Conservation (phyloP, 2,888 invertebrate genomes). For the Pachycephus smyrnensis region DNA sequence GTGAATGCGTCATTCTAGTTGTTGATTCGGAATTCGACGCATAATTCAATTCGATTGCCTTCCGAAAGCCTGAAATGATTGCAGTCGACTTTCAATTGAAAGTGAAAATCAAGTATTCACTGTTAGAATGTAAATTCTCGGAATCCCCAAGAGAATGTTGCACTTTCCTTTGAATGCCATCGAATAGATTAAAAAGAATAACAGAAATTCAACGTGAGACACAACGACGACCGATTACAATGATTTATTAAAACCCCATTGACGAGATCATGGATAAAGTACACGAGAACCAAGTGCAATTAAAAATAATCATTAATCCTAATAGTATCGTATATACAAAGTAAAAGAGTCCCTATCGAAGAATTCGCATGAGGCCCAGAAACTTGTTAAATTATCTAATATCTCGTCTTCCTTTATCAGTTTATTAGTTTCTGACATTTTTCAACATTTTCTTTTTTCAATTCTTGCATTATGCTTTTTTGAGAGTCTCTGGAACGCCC, state of each 20-base stretch:
- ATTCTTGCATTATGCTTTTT: background rate
- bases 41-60: background rate
- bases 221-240: background rate
- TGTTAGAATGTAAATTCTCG: background rate
- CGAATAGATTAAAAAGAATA: background rate
- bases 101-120: background rate
- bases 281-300: background rate
- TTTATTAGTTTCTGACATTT: background rate
- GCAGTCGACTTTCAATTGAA: background rate
- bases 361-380: background rate
- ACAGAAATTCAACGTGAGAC: background rate
- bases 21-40: background rate
- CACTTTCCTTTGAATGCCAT: background rate
- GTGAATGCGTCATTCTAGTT: background rate
- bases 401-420: background rate
- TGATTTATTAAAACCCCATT: background rate
- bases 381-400: background rate
- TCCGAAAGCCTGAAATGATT: background rate
- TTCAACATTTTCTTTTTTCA: background rate
- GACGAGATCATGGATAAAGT: background rate
- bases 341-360: background rate
- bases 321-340: background rate
- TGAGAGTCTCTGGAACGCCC: background rate
- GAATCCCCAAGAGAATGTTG: background rate
- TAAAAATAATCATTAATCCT: background rate